phyloP scores from a whole-genome alignment of 1,140 invertebrate species.

The Diorhabda elongata region DNA sequence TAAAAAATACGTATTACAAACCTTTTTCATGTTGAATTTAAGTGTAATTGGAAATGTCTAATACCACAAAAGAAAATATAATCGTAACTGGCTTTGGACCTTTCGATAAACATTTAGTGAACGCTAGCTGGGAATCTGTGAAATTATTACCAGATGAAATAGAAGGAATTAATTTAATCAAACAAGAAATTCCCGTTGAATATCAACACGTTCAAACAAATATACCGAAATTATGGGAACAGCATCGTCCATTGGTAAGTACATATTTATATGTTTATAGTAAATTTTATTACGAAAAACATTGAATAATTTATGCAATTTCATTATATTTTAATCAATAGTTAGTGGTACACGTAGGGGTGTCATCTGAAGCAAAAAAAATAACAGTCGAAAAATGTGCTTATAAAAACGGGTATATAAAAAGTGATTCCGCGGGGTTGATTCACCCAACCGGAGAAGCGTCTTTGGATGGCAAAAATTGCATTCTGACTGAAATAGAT shows the following conservation, averaged over 20 bases:
- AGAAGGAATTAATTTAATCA: conserved; percentile 54
- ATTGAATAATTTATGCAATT: background rate
- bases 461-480: conserved; percentile 42
- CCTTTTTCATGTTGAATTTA: no score
- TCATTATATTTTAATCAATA: conserved; percentile 41
- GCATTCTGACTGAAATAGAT: conserved; percentile 48
- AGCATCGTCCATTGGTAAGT: conserved; percentile 61
- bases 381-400: conserved; percentile 59
- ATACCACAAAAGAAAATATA: conserved; percentile 26
- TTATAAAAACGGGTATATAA: conserved; percentile 54
- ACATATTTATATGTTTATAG: conserved; percentile 14
- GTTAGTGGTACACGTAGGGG: conserved; percentile 64
- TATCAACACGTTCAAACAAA: conserved; percentile 59
- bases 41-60: no score
- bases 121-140: conserved; percentile 76
- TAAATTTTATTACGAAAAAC: conserved; percentile 11
- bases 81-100: conserved; percentile 73
- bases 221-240: conserved; percentile 61
- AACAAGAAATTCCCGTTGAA: conserved; percentile 61
- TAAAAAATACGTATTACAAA: no score
- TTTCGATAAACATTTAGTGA: conserved; percentile 62
- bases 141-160: conserved; percentile 55
- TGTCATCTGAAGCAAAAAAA: conserved; percentile 51
- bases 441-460: conserved; percentile 42
- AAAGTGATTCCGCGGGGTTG: conserved; percentile 49